A percentile compares a stretch with the other conserved stretches of the same genome.
These are phyloP conservation scores for human (Homo sapiens) DNA, from an alignment of 2,113 vertebrate genomes.

Conservation along the genomic window DNA sequence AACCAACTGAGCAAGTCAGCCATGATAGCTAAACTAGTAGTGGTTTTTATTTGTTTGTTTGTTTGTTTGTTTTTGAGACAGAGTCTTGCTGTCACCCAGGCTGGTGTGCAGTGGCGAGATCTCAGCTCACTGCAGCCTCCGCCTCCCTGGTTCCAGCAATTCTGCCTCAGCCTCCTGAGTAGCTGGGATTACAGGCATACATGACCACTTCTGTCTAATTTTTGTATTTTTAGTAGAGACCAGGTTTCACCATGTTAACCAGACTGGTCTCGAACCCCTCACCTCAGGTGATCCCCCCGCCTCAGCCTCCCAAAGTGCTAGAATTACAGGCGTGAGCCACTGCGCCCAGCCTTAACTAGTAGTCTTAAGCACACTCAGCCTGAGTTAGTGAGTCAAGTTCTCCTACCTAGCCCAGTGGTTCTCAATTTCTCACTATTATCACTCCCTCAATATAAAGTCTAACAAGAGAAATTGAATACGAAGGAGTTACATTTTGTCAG, in stretches of 20 bases:
- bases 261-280: neutral
- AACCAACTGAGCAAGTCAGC: neutral
- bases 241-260: neutral
- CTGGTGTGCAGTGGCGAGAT: neutral
- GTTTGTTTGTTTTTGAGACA: too few relatives aligned
- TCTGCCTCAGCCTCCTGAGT: neutral
- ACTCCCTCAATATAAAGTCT: neutral
- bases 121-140: neutral
- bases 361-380: neutral
- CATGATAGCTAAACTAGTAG: neutral
- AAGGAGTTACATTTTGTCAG: neutral
- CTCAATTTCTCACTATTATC: neutral
- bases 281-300: neutral
- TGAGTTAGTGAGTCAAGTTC: neutral
- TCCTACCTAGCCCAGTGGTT: neutral
- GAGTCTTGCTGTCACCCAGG: too few relatives aligned
- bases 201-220: neutral
- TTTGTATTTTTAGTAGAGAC: neutral
- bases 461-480: slow-evolving; percentile 36
- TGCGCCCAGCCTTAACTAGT: neutral
- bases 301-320: neutral
- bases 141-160: neutral
- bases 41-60: neutral
- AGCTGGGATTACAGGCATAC: neutral
- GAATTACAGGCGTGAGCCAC: neutral